Conservation (phyloP, 2,888 invertebrate species). For the Globia sparganii region DNA sequence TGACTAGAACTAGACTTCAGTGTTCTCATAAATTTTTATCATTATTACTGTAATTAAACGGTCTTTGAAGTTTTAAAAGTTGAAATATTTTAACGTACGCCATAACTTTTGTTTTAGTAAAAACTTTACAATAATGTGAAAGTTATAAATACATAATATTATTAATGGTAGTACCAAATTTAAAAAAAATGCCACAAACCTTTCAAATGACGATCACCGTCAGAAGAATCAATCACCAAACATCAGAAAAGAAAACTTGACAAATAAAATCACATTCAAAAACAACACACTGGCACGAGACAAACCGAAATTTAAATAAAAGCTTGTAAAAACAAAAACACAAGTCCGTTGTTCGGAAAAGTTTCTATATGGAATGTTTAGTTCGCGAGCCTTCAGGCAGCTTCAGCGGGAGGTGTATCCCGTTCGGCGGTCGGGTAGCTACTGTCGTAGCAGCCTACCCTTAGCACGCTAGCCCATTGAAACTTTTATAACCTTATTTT, state of each 20-base stretch:
- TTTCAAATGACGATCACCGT: slow-evolving; percentile 24
- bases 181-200: slow-evolving; percentile 38
- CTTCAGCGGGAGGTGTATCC: slow-evolving; percentile 44
- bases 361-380: slow-evolving; percentile 50
- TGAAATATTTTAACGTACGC: background rate
- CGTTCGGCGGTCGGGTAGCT: slow-evolving; percentile 61
- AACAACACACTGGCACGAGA: slow-evolving; percentile 48
- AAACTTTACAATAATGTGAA: background rate
- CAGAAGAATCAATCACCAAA: slow-evolving; percentile 16
- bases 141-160: background rate
- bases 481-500: slow-evolving; percentile 59
- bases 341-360: slow-evolving; percentile 44
- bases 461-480: slow-evolving; percentile 36
- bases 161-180: background rate
- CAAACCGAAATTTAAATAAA: slow-evolving; percentile 28
- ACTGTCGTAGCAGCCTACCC: slow-evolving; percentile 53
- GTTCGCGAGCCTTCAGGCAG: slow-evolving; percentile 38
- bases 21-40: background rate
- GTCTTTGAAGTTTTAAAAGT: background rate
- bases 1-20: background rate
- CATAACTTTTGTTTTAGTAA: background rate
- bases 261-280: slow-evolving; percentile 47
- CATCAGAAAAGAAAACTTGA: slow-evolving; percentile 26
- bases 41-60: background rate
- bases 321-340: slow-evolving; percentile 35